These are phyloP conservation scores for Speoplatyrhinus poulsoni DNA, from an alignment of 2,113 vertebrate species.

Conservation along the genomic window DNA sequence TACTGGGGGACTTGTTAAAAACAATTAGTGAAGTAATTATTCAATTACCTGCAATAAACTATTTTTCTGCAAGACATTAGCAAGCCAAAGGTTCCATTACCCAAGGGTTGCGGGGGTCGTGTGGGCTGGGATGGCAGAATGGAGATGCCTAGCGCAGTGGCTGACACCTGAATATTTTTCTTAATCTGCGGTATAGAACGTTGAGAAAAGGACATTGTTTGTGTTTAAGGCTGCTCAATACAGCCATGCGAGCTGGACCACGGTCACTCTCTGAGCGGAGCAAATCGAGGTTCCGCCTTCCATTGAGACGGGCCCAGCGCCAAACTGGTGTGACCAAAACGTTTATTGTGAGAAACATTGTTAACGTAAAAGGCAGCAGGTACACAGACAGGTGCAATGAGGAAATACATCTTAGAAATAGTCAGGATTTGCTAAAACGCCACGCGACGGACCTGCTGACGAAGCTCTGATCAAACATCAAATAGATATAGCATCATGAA, in stretches of 20 bases:
- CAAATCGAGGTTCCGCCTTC: constrained; percentile 79
- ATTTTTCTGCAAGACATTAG: constrained; percentile 62
- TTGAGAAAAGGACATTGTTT: neutral
- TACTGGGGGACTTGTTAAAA: constrained; percentile 80
- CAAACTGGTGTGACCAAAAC: constrained; percentile 57
- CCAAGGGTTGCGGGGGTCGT: neutral
- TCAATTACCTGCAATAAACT: constrained; percentile 82
- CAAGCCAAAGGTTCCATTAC: constrained; percentile 66
- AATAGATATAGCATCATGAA: constrained; percentile 75
- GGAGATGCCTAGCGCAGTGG: neutral
- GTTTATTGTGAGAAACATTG: constrained; percentile 42
- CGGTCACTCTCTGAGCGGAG: constrained; percentile 63
- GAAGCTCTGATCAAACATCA: constrained; percentile 75
- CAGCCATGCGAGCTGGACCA: neutral
- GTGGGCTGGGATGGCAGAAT: neutral
- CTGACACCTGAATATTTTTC: neutral
- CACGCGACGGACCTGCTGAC: constrained; percentile 69
- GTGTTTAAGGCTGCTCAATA: neutral
- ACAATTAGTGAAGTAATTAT: constrained; percentile 83
- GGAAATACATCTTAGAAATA: constrained; percentile 39
- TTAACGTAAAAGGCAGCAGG: constrained; percentile 46
- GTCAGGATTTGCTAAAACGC: constrained; percentile 48
- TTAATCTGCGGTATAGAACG: neutral
- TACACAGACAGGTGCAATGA: constrained; percentile 20
- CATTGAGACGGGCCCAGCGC: constrained; percentile 60